Conservation (phyloP, 1,140 invertebrate species). For the Capitella teleta region DNA sequence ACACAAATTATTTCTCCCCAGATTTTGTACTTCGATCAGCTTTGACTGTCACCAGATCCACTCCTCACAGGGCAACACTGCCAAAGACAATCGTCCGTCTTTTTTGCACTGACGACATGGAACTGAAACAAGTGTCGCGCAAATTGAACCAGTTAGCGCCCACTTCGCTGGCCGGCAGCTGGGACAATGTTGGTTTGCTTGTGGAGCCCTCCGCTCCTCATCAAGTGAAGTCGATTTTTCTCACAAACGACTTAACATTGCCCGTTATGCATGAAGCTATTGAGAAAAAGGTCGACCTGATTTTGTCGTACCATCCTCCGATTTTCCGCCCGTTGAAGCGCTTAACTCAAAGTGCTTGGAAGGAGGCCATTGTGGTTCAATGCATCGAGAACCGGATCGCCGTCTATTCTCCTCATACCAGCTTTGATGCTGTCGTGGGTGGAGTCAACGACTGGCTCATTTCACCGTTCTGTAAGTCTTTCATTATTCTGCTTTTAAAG, state of each 20-base stretch:
- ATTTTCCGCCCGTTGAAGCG: constrained; percentile 76
- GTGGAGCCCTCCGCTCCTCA: constrained; percentile 59
- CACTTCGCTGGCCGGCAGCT: constrained; percentile 60
- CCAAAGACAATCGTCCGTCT: background rate
- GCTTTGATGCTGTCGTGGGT: constrained; percentile 66
- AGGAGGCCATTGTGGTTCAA: constrained; percentile 67
- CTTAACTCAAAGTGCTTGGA: constrained; percentile 57
- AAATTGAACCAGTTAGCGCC: constrained; percentile 61
- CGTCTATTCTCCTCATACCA: constrained; percentile 86
- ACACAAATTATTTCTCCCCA: too few species aligned
- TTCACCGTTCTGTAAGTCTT: constrained; percentile 53
- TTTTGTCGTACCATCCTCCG: constrained; percentile 91
- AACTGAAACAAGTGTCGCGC: constrained; percentile 50
- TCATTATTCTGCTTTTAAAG: background rate
- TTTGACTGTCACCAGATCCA: too few species aligned
- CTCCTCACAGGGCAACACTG: too few species aligned
- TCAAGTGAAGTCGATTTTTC: constrained; percentile 50
- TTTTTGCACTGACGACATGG: constrained; percentile 23
- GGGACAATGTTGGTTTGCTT: constrained; percentile 93
- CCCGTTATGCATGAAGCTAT: constrained; percentile 76
- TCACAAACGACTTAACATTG: constrained; percentile 93
- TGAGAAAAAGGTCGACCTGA: constrained; percentile 54
- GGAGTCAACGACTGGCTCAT: constrained; percentile 91
- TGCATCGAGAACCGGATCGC: constrained; percentile 78
- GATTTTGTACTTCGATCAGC: too few species aligned